Base-by-base conservation (phyloP, 2,888 invertebrate genomes). In the Zaprionus bogoriensis region DNA sequence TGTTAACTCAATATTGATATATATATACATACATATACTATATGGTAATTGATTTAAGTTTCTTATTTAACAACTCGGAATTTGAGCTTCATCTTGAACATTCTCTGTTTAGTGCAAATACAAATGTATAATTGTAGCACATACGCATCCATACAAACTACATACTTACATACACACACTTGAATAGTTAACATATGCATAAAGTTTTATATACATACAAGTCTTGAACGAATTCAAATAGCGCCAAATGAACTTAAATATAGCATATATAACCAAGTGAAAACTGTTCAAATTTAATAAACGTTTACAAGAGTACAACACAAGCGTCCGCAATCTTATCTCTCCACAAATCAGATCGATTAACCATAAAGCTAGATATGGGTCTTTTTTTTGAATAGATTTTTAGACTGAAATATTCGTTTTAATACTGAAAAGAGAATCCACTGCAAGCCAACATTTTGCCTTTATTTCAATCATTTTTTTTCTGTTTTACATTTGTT, bases 211-310 rank as follows among this genome's bases (percentile, higher is more conserved):
- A 71, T 57, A 61, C 60, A 75, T 44, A 20, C 54, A 36, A 36
- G 61, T 75, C 69, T 74, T 74, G 67, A 67, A 67, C 65, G 70
- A 82, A 79, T 70, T 81, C 62, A 84, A 77, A 58, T 71, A 74
- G 81, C 84, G 79, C 79, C 79, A 85, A 80, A 80, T 82, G 79
- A 80, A 85, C 86, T 85, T 85, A 85, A 41, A 61, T 60, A 57
- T 54, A 63, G 30, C 30, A 63, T 51, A 51, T 39, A 58, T 71
- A 74, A 68, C 48, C 71, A 68, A 71, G 59, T 68, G 59, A 74
- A 64, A 55, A 52, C 48, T 71, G 71, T 71, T 71, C 59, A 63
- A 63, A 52, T 71, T 74, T 58, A 72, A 74, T 74, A 61, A 81
- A 76, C 42, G 47, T 42, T 42, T 46, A 70, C 36, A 72, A 66